A percentile compares a stretch with the other conserved stretches of the same genome.
phyloP scores from a whole-genome alignment of 2,797 vertebrate genomes.

The Peromyscus aztecus region DNA sequence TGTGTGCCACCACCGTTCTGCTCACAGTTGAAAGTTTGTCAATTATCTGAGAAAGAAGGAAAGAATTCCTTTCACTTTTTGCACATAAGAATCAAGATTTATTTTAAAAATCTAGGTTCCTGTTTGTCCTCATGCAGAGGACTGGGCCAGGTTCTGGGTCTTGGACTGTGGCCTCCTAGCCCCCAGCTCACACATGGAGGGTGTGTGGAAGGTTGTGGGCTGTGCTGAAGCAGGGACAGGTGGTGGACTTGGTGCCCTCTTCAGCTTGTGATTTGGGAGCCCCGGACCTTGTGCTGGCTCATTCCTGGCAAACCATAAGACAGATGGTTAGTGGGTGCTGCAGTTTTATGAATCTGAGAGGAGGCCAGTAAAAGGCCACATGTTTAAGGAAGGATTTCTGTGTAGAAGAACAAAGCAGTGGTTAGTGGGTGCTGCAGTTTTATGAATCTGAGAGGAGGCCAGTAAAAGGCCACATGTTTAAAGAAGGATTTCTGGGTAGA shows the following conservation, averaged over 20 bases:
- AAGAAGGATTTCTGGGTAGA: not conserved
- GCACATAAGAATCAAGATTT: not conserved
- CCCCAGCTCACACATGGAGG: not conserved
- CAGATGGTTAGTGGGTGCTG: not conserved
- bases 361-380: not conserved
- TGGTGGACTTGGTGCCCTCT: not conserved
- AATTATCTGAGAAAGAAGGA: not conserved
- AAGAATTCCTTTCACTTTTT: not conserved
- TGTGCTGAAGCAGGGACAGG: not conserved
- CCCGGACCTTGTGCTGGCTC: not conserved
- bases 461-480: not conserved
- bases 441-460: not conserved
- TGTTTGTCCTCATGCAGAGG: not conserved
- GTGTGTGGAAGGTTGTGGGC: not conserved
- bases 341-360: not conserved
- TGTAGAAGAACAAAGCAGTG: not conserved
- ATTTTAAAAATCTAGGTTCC: not conserved
- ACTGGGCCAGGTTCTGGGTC: not conserved
- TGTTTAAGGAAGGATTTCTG: not conserved
- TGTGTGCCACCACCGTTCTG: not conserved
- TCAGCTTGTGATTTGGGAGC: not conserved
- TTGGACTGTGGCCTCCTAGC: not conserved
- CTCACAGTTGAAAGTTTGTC: not conserved
- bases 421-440: not conserved
- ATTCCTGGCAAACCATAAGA: not conserved